phyloP scores from a whole-genome alignment of 2,888 invertebrate genomes.

The Dolichopus griseipennis region DNA sequence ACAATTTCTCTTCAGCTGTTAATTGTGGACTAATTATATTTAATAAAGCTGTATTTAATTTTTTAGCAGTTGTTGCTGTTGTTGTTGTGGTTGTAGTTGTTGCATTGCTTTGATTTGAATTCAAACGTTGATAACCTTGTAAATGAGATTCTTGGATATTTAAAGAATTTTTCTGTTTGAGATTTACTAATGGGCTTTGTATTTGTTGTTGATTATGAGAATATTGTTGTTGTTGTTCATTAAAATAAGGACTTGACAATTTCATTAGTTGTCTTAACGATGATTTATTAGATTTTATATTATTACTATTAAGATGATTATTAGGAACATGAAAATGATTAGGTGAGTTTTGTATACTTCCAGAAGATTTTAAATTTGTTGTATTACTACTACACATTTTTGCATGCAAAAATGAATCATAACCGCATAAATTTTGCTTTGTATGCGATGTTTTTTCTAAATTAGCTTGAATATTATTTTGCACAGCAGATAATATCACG shows the following conservation, averaged over 20 bases:
- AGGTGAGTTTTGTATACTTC: conserved; percentile 11
- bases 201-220: conserved; percentile 11
- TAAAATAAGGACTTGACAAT: conserved; percentile 1
- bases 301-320: background rate
- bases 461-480: conserved; percentile 19
- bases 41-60: conserved; percentile 20
- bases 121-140: conserved; percentile 30
- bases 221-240: conserved; percentile 13
- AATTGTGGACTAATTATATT: conserved; percentile 30
- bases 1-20: conserved; percentile 29
- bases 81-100: conserved; percentile 16
- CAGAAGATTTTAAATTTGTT: conserved; percentile 10
- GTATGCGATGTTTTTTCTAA: background rate
- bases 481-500: conserved; percentile 44
- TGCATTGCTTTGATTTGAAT: conserved; percentile 21
- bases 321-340: conserved; percentile 9
- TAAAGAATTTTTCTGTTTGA: background rate
- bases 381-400: conserved; percentile 47
- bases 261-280: background rate
- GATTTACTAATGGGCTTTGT: conserved; percentile 14
- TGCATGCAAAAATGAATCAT: conserved; percentile 55
- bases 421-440: conserved; percentile 46
- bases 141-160: conserved; percentile 13
- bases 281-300: background rate
- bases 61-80: conserved; percentile 12